phyloP scores from a whole-genome alignment of 2,888 invertebrate species.

The Diaphora mendica region DNA sequence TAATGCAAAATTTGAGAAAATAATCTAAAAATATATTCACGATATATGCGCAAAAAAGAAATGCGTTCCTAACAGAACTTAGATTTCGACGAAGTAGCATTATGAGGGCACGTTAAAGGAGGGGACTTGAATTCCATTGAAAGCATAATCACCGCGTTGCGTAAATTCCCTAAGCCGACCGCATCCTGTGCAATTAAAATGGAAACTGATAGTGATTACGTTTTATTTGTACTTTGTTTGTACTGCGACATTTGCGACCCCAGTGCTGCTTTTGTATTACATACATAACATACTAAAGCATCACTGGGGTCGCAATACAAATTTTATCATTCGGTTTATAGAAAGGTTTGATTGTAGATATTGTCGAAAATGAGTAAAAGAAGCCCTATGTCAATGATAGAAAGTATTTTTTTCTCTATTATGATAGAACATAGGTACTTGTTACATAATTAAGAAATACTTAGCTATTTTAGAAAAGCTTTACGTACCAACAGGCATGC shows the following conservation, averaged over 20 bases:
- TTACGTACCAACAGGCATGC: too few species aligned
- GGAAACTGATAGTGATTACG: conserved; percentile 22
- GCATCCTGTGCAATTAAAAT: conserved; percentile 40
- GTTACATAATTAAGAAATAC: too few species aligned
- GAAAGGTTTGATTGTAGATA: too few species aligned
- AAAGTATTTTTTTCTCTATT: too few species aligned
- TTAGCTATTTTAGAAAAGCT: too few species aligned
- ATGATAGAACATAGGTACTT: too few species aligned
- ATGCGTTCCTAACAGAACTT: conserved; percentile 11
- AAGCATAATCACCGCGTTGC: conserved; percentile 31
- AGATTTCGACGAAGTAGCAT: conserved; percentile 35
- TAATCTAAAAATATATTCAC: too few species aligned
- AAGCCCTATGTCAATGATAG: too few species aligned
- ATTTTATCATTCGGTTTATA: background rate
- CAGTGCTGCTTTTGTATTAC: background rate
- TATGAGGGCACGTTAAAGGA: conserved; percentile 21
- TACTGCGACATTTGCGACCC: too few species aligned
- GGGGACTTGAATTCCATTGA: conserved; percentile 29
- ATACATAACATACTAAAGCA: too few species aligned
- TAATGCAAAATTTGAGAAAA: background rate
- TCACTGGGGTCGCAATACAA: too few species aligned
- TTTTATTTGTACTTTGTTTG: background rate
- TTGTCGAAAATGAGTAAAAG: too few species aligned
- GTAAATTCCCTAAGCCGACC: conserved; percentile 40
- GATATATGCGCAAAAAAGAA: conserved; percentile 6